Percentiles rank a stretch among this genome's conserved stretches.
Conservation (phyloP, 2,113 vertebrate species). For the Semicossyphus pulcher region DNA sequence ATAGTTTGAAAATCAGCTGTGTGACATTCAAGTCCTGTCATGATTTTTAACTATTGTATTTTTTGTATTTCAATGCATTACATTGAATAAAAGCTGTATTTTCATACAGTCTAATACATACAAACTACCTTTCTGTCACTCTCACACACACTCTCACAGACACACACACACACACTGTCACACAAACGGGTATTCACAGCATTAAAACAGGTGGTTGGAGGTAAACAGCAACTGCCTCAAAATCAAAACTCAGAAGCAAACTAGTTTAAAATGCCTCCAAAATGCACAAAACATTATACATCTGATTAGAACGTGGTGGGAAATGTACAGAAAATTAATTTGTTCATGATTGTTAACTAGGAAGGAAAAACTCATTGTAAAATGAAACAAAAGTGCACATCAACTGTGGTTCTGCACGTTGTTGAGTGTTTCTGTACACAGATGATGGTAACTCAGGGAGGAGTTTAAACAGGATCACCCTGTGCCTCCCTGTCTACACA, state of each 20-base stretch:
- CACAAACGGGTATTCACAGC: constrained; percentile 81
- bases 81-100: constrained; percentile 56
- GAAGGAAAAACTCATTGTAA: constrained; percentile 18
- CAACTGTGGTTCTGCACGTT: constrained; percentile 24
- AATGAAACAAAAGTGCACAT: constrained; percentile 32
- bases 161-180: constrained; percentile 63
- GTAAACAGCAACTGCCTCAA: constrained; percentile 58
- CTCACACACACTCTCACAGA: too few relatives aligned
- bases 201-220: constrained; percentile 75
- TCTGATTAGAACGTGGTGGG: constrained; percentile 2
- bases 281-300: constrained; percentile 16
- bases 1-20: constrained; percentile 15
- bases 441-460: constrained; percentile 3
- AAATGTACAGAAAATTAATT: constrained; percentile 35
- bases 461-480: neutral
- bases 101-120: constrained; percentile 66
- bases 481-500: too few relatives aligned
- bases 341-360: constrained; percentile 23
- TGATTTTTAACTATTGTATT: constrained; percentile 20
- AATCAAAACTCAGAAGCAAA: constrained; percentile 46
- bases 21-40: constrained; percentile 32
- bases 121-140: too few relatives aligned
- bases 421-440: constrained; percentile 38
- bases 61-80: constrained; percentile 44
- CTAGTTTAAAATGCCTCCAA: constrained; percentile 35